These are phyloP conservation scores for Habrosyne pyritoides DNA, from an alignment of 2,888 invertebrate species.

Conservation along the genomic window DNA sequence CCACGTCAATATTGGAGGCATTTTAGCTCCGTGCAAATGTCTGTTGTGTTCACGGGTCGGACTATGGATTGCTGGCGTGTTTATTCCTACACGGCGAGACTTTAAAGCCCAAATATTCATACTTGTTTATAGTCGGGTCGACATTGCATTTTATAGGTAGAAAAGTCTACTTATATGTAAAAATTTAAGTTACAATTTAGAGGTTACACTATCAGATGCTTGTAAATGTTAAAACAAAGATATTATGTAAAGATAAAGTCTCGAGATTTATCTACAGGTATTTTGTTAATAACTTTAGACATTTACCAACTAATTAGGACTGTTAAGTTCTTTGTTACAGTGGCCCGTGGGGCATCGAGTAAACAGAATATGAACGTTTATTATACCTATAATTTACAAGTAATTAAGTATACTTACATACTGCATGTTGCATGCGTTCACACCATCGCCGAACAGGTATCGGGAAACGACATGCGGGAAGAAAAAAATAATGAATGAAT, in stretches of 20 bases:
- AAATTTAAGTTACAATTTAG: neutral
- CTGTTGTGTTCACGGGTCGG: neutral
- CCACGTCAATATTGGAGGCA: slow-evolving; percentile 50
- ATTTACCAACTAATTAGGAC: slow-evolving; percentile 41
- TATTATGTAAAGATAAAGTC: slow-evolving; percentile 15
- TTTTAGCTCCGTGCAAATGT: slow-evolving; percentile 38
- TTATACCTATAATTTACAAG: slow-evolving; percentile 36
- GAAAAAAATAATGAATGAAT: slow-evolving; percentile 37
- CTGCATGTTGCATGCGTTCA: slow-evolving; percentile 49
- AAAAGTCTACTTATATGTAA: no score
- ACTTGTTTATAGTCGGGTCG: neutral
- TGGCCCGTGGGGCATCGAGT: slow-evolving; percentile 30
- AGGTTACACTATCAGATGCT: slow-evolving; percentile 5
- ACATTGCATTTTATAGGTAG: neutral
- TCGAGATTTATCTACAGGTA: slow-evolving; percentile 33
- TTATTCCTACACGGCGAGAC: neutral
- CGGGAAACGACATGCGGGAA: slow-evolving; percentile 50
- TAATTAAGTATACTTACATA: slow-evolving; percentile 67
- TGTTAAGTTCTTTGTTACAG: slow-evolving; percentile 37
- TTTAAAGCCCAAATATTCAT: neutral
- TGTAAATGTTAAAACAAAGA: slow-evolving; percentile 13
- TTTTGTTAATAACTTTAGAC: slow-evolving; percentile 41
- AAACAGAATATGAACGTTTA: slow-evolving; percentile 31
- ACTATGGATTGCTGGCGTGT: neutral
- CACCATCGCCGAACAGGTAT: slow-evolving; percentile 35